A percentile compares a stretch with the other conserved stretches of the same genome.
These are phyloP conservation scores for Chouioia cunea DNA, from an alignment of 2,888 invertebrate species.

Conservation along the genomic window DNA sequence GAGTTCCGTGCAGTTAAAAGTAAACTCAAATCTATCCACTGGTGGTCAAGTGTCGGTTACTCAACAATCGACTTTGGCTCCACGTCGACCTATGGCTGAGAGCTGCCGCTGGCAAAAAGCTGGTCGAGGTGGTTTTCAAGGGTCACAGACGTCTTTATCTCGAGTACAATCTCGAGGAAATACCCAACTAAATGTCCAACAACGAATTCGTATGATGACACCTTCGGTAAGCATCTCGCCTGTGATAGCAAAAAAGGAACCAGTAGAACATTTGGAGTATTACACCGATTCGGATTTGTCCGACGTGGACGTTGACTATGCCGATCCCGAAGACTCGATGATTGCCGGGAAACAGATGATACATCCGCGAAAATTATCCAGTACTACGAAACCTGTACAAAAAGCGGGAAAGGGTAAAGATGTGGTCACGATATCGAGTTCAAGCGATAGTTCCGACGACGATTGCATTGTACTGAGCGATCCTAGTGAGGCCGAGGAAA, in stretches of 20 bases:
- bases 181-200: constrained; percentile 58
- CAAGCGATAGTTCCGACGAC: constrained; percentile 80
- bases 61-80: constrained; percentile 54
- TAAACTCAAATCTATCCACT: constrained; percentile 59
- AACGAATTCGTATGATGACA: constrained; percentile 66
- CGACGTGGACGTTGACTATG: constrained; percentile 55
- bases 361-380: constrained; percentile 54
- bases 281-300: constrained; percentile 66
- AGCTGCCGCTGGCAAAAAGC: constrained; percentile 64
- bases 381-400: constrained; percentile 46
- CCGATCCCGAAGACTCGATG: constrained; percentile 58
- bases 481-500: constrained; percentile 82
- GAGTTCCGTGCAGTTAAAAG: constrained; percentile 64
- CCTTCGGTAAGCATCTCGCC: constrained; percentile 71
- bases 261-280: constrained; percentile 61
- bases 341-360: constrained; percentile 58
- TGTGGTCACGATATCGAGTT: constrained; percentile 81
- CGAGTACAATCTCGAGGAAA: constrained; percentile 58
- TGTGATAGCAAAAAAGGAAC: constrained; percentile 66
- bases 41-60: constrained; percentile 51
- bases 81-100: constrained; percentile 60
- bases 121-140: constrained; percentile 56
- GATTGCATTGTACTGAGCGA: constrained; percentile 91
- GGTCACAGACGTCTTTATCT: constrained; percentile 62
- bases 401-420: constrained; percentile 68